A percentile compares a stretch with the other conserved stretches of the same genome.
Evolutionary conservation across 2,888 invertebrate species (phyloP).

Genomic region (Graphium colonna): DNA sequence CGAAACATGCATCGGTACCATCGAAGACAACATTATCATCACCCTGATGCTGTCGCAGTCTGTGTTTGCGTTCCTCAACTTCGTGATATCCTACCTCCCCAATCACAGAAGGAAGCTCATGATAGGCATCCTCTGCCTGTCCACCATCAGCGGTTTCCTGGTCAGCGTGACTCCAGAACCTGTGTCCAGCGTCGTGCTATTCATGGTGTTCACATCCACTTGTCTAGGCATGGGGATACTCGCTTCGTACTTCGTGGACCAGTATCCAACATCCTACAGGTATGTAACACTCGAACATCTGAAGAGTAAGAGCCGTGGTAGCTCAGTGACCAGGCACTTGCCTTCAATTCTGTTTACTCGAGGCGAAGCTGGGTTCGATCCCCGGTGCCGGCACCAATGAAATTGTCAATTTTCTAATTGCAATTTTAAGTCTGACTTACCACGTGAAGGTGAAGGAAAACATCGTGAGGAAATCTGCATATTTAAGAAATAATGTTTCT

Average conservation of each 20-base stretch:
- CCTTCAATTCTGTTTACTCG: too few species aligned
- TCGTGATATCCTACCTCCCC: constrained; percentile 75
- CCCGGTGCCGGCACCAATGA: too few species aligned
- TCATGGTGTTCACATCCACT: constrained; percentile 64
- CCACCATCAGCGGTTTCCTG: constrained; percentile 74
- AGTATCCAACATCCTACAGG: constrained; percentile 69
- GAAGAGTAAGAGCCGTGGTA: too few species aligned
- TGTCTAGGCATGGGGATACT: constrained; percentile 69
- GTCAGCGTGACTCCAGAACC: constrained; percentile 63
- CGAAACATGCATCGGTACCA: constrained; percentile 66
- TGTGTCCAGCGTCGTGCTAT: constrained; percentile 61
- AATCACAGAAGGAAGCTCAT: constrained; percentile 76
- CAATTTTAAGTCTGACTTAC: too few species aligned
- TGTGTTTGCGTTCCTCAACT: constrained; percentile 81
- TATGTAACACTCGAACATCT: too few species aligned
- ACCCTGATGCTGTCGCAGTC: constrained; percentile 83
- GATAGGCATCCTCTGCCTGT: constrained; percentile 67
- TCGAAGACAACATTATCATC: constrained; percentile 81
- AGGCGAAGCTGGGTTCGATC: too few species aligned
- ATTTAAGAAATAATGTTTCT: too few species aligned
- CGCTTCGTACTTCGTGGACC: constrained; percentile 67
- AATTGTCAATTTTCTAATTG: too few species aligned
- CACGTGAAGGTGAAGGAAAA: too few species aligned
- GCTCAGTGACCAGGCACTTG: too few species aligned
- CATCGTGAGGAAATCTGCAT: too few species aligned